phyloP scores from a whole-genome alignment of 2,797 vertebrate genomes.

The Lophius americanus region DNA sequence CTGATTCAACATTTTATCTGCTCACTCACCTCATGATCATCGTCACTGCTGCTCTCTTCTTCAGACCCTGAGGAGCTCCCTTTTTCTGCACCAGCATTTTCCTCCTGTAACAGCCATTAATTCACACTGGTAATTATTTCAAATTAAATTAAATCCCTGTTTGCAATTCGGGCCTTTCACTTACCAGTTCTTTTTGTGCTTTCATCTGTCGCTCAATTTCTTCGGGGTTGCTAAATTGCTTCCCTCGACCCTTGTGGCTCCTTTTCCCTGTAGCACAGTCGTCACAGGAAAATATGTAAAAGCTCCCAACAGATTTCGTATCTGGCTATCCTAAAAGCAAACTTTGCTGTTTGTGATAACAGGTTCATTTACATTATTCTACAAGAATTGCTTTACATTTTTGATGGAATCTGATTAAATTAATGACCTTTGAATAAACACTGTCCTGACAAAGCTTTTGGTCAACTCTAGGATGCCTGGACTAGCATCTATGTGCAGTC shows the following conservation, averaged over 20 bases:
- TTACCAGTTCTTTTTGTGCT: slow-evolving; percentile 79
- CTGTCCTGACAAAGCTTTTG: no score
- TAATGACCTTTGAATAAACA: neutral
- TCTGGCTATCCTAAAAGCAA: neutral
- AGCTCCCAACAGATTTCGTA: neutral
- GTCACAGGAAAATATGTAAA: neutral
- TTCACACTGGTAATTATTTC: neutral
- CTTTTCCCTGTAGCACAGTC: slow-evolving; percentile 78
- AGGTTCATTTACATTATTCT: neutral
- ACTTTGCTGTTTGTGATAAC: fast-evolving
- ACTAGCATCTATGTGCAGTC: neutral
- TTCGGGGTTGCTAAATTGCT: slow-evolving; percentile 86
- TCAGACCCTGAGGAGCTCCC: slow-evolving; percentile 75
- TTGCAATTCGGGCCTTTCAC: slow-evolving; percentile 7
- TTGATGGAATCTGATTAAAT: neutral
- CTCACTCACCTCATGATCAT: slow-evolving; percentile 75
- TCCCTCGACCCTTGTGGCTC: slow-evolving; percentile 84
- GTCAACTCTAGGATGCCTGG: neutral
- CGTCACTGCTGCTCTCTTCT: slow-evolving; percentile 84
- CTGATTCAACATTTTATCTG: neutral
- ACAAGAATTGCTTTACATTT: neutral
- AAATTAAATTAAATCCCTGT: fast-evolving
- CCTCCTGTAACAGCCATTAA: slow-evolving; percentile 72
- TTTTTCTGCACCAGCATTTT: slow-evolving; percentile 71
- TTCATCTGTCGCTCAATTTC: slow-evolving; percentile 86